A percentile compares a stretch with the other conserved stretches of the same genome.
Evolutionary conservation across 2,113 vertebrate species (phyloP).

Genomic region (Tupaia chinensis): DNA sequence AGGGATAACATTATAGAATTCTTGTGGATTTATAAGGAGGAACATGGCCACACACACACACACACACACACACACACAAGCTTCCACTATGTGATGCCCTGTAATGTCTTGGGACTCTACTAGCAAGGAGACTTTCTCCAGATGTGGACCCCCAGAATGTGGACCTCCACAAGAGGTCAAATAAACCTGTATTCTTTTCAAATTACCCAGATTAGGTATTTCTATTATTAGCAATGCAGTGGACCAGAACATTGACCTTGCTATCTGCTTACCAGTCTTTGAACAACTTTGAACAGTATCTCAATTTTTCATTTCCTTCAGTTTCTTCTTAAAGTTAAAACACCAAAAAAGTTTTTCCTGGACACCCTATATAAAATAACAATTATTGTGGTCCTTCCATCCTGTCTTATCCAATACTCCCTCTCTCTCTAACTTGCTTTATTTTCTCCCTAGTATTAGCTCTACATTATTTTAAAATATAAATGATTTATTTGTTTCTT

Average conservation of each 20-base stretch:
- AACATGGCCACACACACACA: no score
- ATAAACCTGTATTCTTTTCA: no score
- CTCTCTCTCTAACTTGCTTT: neutral
- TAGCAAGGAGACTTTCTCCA: no score
- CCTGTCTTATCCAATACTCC: accelerated
- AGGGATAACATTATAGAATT: no score
- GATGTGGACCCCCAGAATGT: no score
- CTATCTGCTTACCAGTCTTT: neutral
- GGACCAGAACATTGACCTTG: neutral
- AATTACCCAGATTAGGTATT: no score
- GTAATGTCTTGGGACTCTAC: no score
- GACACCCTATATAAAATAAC: neutral
- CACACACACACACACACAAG: no score
- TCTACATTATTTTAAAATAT: neutral
- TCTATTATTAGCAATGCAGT: no score
- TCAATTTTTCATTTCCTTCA: neutral
- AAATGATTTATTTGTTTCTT: neutral
- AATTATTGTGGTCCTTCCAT: neutral
- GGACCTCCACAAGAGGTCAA: no score
- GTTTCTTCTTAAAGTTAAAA: neutral
- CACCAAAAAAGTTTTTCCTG: neutral
- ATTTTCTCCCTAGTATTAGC: neutral
- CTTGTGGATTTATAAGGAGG: no score
- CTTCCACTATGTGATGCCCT: no score
- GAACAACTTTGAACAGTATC: neutral